These are phyloP conservation scores for Pterophyllum scalare DNA, from an alignment of 2,113 vertebrate species.

Conservation along the genomic window DNA sequence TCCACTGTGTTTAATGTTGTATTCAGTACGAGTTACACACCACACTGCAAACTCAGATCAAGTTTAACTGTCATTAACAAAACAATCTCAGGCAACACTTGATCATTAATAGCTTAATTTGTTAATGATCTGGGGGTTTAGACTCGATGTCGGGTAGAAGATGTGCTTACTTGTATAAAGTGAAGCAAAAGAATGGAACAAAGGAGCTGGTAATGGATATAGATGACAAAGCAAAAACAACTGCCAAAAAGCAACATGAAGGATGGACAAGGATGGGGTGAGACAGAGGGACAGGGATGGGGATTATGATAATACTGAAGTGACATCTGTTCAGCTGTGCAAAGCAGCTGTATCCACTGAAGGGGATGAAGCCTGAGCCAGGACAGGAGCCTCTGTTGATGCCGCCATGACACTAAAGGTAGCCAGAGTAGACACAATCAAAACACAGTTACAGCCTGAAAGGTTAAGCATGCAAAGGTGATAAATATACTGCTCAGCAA, in stretches of 20 bases:
- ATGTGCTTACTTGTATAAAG: background rate
- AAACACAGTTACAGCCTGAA: slow-evolving; percentile 11
- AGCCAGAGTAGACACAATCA: slow-evolving; percentile 39
- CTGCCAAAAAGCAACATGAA: background rate
- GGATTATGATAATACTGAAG: slow-evolving; percentile 74
- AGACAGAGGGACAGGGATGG: background rate
- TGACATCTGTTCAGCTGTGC: slow-evolving; percentile 76
- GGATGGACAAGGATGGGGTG: background rate
- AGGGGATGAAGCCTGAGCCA: slow-evolving; percentile 53
- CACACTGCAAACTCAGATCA: slow-evolving; percentile 31
- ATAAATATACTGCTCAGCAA: background rate
- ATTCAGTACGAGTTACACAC: slow-evolving; percentile 28
- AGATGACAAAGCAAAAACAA: slow-evolving; percentile 4
- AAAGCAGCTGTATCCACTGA: slow-evolving; percentile 79
- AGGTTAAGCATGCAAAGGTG: background rate
- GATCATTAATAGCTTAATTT: slow-evolving; percentile 24
- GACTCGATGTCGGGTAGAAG: background rate
- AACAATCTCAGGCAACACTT: slow-evolving; percentile 31
- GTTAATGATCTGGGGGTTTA: slow-evolving; percentile 31
- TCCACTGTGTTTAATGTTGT: slow-evolving; percentile 60
- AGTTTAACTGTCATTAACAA: slow-evolving; percentile 58
- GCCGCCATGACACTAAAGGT: slow-evolving; percentile 46
- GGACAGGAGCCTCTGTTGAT: slow-evolving; percentile 54
- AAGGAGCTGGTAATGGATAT: background rate
- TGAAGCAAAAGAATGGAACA: background rate